A percentile compares a stretch with the other conserved stretches of the same genome.
Evolutionary conservation across 2,113 vertebrate genomes (phyloP).

Genomic region (Tetraodon nigroviridis): DNA sequence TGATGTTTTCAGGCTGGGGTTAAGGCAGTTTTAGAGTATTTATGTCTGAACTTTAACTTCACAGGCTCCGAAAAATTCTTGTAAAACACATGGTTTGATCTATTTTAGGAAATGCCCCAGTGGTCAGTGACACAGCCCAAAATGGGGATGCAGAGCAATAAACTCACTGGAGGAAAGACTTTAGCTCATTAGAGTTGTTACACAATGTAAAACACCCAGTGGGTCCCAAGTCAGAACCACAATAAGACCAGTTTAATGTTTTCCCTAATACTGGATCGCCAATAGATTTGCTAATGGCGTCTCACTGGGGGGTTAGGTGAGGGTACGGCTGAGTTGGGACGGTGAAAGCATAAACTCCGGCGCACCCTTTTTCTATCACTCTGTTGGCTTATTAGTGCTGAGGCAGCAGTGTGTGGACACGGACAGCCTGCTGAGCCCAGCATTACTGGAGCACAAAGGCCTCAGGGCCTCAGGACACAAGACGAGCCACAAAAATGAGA

Average conservation of each 20-base stretch:
- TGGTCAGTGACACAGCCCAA: conserved; percentile 62
- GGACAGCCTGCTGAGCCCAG: conserved; percentile 73
- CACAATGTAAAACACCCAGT: conserved; percentile 54
- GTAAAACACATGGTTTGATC: conserved; percentile 43
- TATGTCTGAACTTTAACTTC: not conserved
- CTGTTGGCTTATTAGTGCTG: conserved; percentile 72
- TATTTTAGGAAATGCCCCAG: conserved; percentile 51
- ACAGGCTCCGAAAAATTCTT: not conserved
- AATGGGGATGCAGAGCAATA: conserved; percentile 64
- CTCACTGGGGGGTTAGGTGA: conserved; percentile 53
- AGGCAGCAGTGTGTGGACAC: conserved; percentile 72
- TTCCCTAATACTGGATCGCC: conserved; percentile 59
- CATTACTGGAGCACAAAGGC: conserved; percentile 71
- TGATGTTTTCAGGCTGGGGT: not conserved
- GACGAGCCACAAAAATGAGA: conserved; percentile 44
- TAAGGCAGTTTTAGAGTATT: no score
- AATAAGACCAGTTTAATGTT: conserved; percentile 63
- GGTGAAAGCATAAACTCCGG: conserved; percentile 67
- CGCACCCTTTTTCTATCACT: conserved; percentile 56
- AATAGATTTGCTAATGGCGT: conserved; percentile 60
- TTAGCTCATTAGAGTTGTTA: conserved; percentile 57
- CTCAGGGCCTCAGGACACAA: conserved; percentile 57
- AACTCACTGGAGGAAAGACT: conserved; percentile 53
- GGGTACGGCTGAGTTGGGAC: conserved; percentile 55
- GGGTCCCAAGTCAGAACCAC: conserved; percentile 53